Percentiles rank a stretch among this genome's conserved stretches.
Evolutionary conservation across 2,113 vertebrate genomes (phyloP).

Genomic region (Pollachius pollachius): DNA sequence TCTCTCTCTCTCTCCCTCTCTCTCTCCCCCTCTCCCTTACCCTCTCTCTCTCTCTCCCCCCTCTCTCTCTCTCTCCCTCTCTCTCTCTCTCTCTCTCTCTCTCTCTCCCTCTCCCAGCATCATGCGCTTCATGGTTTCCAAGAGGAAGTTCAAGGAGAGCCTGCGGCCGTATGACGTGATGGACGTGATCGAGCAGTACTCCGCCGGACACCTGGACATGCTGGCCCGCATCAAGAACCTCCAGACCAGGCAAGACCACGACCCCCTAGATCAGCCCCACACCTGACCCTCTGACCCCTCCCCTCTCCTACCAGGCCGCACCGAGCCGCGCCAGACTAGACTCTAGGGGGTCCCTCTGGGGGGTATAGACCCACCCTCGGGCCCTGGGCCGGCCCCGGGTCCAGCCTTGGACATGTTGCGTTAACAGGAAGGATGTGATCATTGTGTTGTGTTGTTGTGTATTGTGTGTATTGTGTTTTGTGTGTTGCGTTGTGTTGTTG

Average conservation of each 20-base stretch:
- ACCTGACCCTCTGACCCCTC: background rate
- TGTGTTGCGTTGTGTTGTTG: too few species aligned
- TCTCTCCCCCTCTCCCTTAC: too few species aligned
- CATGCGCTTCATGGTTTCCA: constrained; percentile 96
- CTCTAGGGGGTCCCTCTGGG: too few species aligned
- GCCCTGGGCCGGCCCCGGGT: too few species aligned
- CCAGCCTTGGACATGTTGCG: too few species aligned
- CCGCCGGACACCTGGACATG: constrained; percentile 97
- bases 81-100: background rate
- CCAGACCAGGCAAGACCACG: constrained; percentile 87
- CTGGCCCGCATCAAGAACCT: constrained; percentile 96
- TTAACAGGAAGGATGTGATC: too few species aligned
- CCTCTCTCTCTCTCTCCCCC: too few species aligned
- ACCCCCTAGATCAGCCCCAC: constrained; percentile 1
- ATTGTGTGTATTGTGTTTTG: too few species aligned
- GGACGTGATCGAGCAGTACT: constrained; percentile 98
- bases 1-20: too few species aligned
- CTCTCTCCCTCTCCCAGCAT: constrained; percentile 72
- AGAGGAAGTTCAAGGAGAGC: constrained; percentile 98
- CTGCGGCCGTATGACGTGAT: constrained; percentile 95
- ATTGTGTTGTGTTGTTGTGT: too few species aligned
- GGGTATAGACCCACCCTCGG: too few species aligned
- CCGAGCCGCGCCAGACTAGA: background rate
- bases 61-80: too few species aligned
- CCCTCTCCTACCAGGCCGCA: background rate